A percentile compares a stretch with the other conserved stretches of the same genome.
Conservation (phyloP, 2,888 invertebrate species). For the Arctia plantaginis region DNA sequence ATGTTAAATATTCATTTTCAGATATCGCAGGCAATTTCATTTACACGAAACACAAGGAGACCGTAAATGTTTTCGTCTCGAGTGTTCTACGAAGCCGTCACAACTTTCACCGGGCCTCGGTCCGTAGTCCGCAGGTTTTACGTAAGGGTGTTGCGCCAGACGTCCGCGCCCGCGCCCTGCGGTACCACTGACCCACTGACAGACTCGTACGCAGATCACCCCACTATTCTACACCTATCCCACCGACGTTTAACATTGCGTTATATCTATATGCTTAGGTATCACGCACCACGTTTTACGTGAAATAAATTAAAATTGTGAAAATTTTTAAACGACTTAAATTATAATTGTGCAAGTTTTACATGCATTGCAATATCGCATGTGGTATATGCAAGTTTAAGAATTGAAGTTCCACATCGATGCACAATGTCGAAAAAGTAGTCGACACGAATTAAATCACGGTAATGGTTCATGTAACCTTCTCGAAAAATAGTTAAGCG, state of each 20-base stretch:
- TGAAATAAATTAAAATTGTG: slow-evolving; percentile 18
- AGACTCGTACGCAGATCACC: slow-evolving; percentile 64
- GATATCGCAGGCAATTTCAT: slow-evolving; percentile 27
- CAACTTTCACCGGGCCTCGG: slow-evolving; percentile 78
- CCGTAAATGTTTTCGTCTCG: slow-evolving; percentile 61
- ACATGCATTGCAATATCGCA: slow-evolving; percentile 18
- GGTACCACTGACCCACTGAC: slow-evolving; percentile 85
- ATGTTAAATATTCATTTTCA: too few species aligned
- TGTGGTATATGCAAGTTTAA: slow-evolving; percentile 14
- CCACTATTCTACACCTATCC: slow-evolving; percentile 66
- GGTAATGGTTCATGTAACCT: neutral
- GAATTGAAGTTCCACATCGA: slow-evolving; percentile 30
- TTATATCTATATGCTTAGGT: slow-evolving; percentile 44
- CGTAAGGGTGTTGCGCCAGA: slow-evolving; percentile 86
- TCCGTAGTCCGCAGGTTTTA: slow-evolving; percentile 73
- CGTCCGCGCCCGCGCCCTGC: slow-evolving; percentile 76
- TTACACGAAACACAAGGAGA: slow-evolving; percentile 47
- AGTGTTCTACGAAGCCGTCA: slow-evolving; percentile 69
- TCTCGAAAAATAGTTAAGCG: neutral
- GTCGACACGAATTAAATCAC: slow-evolving; percentile 5
- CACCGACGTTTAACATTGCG: slow-evolving; percentile 43
- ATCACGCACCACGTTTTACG: slow-evolving; percentile 25
- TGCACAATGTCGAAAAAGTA: slow-evolving; percentile 21
- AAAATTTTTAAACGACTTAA: slow-evolving; percentile 18
- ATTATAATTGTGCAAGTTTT: slow-evolving; percentile 24